phyloP scores from a whole-genome alignment of 2,113 vertebrate genomes.

The Calonectris borealis region DNA sequence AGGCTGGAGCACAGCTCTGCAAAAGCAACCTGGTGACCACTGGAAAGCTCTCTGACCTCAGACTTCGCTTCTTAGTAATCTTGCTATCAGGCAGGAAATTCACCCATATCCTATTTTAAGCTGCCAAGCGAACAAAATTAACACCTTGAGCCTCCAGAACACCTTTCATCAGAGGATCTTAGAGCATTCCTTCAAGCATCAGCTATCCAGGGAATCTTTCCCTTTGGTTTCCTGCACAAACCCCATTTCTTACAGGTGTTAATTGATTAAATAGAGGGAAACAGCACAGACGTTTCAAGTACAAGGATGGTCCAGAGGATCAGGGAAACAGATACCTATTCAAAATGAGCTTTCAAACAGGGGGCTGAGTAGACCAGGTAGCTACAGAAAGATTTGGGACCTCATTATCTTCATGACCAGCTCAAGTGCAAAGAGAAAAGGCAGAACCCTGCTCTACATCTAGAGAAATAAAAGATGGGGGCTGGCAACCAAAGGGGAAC shows the following conservation, averaged over 20 bases:
- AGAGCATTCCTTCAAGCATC: background rate
- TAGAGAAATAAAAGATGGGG: background rate
- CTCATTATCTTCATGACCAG: background rate
- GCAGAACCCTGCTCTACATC: background rate
- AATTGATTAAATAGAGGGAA: background rate
- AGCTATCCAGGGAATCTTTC: background rate
- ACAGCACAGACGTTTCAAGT: background rate
- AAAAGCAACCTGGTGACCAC: background rate
- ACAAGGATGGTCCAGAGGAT: background rate
- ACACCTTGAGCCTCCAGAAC: background rate
- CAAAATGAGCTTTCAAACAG: background rate
- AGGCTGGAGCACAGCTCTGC: background rate
- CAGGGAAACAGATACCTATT: background rate
- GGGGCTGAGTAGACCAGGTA: background rate
- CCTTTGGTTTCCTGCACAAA: background rate
- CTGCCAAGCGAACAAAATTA: background rate
- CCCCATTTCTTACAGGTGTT: background rate
- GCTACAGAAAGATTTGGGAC: background rate
- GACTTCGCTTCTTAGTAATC: background rate
- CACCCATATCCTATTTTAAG: background rate
- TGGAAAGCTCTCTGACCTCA: background rate
- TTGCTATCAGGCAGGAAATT: background rate
- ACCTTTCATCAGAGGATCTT: background rate
- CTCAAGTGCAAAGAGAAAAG: background rate
- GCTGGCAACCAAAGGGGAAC: background rate